These are phyloP conservation scores for Borostomias antarcticus DNA, from an alignment of 2,797 vertebrate species.

Conservation along the genomic window DNA sequence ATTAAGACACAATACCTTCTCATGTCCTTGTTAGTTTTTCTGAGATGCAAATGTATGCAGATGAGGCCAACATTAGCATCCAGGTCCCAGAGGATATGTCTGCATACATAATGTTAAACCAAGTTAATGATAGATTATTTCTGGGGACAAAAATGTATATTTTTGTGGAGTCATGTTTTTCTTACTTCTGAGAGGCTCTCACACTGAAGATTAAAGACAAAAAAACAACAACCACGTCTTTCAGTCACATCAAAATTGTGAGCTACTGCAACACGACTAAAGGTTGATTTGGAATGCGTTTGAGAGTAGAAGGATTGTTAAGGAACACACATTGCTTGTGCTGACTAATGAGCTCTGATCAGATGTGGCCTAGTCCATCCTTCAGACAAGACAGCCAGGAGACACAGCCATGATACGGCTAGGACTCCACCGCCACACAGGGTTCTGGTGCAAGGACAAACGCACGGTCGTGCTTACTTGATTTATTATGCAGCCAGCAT, in stretches of 20 bases:
- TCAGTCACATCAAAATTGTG: too few species aligned
- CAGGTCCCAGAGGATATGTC: slow-evolving; percentile 56
- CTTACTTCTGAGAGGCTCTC: slow-evolving; percentile 11
- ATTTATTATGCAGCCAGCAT: slow-evolving; percentile 39
- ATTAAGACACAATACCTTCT: slow-evolving; percentile 52
- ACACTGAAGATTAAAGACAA: not conserved
- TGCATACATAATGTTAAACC: slow-evolving; percentile 50
- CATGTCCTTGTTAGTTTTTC: slow-evolving; percentile 64
- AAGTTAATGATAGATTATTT: slow-evolving; percentile 58
- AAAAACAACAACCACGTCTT: not conserved
- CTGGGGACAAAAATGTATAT: slow-evolving; percentile 46
- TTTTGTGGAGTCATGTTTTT: slow-evolving; percentile 32
- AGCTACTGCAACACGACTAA: too few species aligned
- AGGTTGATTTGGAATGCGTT: not conserved
- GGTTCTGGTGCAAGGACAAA: slow-evolving; percentile 37
- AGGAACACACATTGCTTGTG: not conserved
- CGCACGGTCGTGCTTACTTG: slow-evolving; percentile 29
- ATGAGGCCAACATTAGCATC: slow-evolving; percentile 64
- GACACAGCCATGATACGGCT: slow-evolving; percentile 28
- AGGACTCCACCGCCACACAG: slow-evolving; percentile 15
- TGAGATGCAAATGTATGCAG: slow-evolving; percentile 71
- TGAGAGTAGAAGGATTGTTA: not conserved
- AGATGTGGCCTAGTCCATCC: slow-evolving; percentile 12
- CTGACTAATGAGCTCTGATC: slow-evolving; percentile 37
- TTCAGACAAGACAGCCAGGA: slow-evolving; percentile 29